These are phyloP conservation scores for Drosophila mettleri DNA, from an alignment of 2,888 invertebrate species.

Conservation along the genomic window DNA sequence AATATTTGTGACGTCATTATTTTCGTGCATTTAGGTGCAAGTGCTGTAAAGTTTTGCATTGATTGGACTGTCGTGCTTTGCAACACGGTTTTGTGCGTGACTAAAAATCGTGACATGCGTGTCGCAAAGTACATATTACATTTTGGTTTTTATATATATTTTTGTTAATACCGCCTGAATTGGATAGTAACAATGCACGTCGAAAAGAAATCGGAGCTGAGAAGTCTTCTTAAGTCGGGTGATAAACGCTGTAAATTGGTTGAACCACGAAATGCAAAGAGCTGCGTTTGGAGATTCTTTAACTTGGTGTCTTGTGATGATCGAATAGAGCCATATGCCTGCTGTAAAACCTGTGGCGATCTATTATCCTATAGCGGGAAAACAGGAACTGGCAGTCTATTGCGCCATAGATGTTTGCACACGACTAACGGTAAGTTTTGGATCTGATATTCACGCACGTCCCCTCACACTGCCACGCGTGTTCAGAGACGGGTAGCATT, in stretches of 20 bases:
- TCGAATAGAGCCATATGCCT: constrained; percentile 66
- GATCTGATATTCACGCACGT: constrained; percentile 63
- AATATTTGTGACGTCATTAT: constrained; percentile 24
- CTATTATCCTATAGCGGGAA: constrained; percentile 68
- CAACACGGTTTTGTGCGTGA: constrained; percentile 75
- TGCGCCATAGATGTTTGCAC: constrained; percentile 67
- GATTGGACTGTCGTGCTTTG: constrained; percentile 37
- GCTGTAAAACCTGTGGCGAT: constrained; percentile 70
- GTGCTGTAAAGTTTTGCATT: constrained; percentile 24
- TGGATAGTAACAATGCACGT: constrained; percentile 55
- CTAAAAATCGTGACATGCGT: constrained; percentile 74
- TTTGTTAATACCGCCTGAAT: constrained; percentile 34
- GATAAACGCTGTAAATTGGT: constrained; percentile 70
- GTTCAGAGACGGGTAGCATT: constrained; percentile 44
- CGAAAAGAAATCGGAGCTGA: constrained; percentile 66
- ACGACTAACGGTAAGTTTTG: constrained; percentile 73
- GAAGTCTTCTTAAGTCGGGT: constrained; percentile 60
- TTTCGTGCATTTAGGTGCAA: constrained; percentile 5
- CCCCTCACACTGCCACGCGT: constrained; percentile 74
- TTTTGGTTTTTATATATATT: constrained; percentile 42
- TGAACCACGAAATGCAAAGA: constrained; percentile 68
- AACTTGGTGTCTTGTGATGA: constrained; percentile 70
- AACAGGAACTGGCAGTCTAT: constrained; percentile 66
- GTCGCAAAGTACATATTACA: constrained; percentile 53
- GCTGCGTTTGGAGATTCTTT: constrained; percentile 70